phyloP scores from a whole-genome alignment of 1,140 invertebrate genomes.

The Drosophila lacertosa region DNA sequence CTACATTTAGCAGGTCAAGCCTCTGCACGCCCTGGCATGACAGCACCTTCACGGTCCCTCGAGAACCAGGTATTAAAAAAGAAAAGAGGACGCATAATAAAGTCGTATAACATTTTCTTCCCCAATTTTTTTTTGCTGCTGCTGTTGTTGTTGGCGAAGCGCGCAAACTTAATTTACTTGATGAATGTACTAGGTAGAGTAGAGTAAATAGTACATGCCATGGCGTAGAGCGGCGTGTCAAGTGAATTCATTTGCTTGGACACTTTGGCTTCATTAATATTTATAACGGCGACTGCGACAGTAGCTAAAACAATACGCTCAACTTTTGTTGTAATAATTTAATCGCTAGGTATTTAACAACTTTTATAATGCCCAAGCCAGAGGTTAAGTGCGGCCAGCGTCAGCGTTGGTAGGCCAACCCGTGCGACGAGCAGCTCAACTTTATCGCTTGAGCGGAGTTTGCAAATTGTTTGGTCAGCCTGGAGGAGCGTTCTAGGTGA shows the following conservation, averaged over 20 bases:
- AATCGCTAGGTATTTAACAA: conserved; percentile 49
- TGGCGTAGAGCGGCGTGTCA: conserved; percentile 21
- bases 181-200: conserved; percentile 54
- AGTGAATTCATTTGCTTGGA: conserved; percentile 46
- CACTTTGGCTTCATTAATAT: conserved; percentile 74
- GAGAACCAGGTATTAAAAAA: conserved; percentile 3
- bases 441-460: conserved; percentile 43
- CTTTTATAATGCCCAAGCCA: conserved; percentile 28
- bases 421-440: conserved; percentile 5
- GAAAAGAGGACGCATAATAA: conserved; percentile 27
- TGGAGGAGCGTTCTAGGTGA: conserved; percentile 25
- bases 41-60: background rate
- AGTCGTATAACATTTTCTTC: conserved; percentile 4
- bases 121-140: conserved; percentile 7
- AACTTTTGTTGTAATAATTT: conserved; percentile 50
- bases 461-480: conserved; percentile 47
- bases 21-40: background rate
- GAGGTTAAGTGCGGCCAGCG: conserved; percentile 27
- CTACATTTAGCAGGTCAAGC: background rate
- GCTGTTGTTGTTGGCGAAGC: conserved; percentile 33
- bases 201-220: conserved; percentile 6
- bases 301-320: conserved; percentile 32
- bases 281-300: conserved; percentile 46
- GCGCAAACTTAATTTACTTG: conserved; percentile 56
- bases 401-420: background rate